A percentile compares a stretch with the other conserved stretches of the same genome.
Conservation (phyloP, 2,113 vertebrate species). For the Peromyscus polionotus region DNA sequence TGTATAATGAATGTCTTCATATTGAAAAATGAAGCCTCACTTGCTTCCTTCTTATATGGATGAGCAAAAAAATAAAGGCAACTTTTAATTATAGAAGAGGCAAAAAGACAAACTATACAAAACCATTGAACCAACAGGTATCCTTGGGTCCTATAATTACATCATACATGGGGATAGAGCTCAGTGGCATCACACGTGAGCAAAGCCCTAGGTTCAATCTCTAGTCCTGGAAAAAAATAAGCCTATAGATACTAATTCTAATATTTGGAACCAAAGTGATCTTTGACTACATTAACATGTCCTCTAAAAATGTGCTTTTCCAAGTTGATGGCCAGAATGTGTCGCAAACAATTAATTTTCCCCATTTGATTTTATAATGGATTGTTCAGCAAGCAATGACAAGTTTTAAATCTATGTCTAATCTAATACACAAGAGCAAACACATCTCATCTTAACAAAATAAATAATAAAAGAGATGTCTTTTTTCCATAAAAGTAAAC, state of each 20-base stretch:
- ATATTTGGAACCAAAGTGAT: not conserved
- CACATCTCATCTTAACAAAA: not conserved
- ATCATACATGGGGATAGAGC: not conserved
- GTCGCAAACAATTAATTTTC: not conserved
- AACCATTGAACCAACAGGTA: constrained; percentile 52
- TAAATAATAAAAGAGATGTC: not conserved
- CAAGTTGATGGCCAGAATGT: not conserved
- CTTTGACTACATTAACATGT: not conserved
- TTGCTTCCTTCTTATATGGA: constrained; percentile 56
- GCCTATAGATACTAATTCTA: not conserved
- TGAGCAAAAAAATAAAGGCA: constrained; percentile 44
- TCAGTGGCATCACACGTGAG: not conserved
- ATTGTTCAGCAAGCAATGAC: constrained; percentile 25
- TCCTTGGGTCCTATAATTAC: constrained; percentile 4
- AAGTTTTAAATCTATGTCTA: constrained; percentile 40
- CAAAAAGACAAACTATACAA: constrained; percentile 32
- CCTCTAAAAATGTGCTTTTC: constrained; percentile 26
- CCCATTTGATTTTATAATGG: constrained; percentile 7
- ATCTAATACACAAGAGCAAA: not conserved
- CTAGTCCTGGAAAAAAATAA: not conserved
- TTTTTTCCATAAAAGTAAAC: constrained; percentile 25
- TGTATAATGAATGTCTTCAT: constrained; percentile 65
- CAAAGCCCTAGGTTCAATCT: not conserved
- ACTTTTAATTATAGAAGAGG: constrained; percentile 22
- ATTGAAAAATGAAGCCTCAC: constrained; percentile 67